phyloP scores from a whole-genome alignment of 2,113 vertebrate species.

The Chionodraco myersi region DNA sequence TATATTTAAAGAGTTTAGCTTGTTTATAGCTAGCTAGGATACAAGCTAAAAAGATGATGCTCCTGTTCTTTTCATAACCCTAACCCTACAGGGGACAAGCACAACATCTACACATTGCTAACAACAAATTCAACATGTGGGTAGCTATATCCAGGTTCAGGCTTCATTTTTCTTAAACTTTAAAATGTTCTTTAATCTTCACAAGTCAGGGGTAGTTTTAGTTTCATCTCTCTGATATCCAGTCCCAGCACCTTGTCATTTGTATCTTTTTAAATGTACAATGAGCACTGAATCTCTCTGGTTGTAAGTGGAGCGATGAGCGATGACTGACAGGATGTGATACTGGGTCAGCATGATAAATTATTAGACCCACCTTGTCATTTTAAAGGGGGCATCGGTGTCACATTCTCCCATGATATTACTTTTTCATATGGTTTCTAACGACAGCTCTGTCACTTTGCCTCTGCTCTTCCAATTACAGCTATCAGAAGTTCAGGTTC shows the following conservation, averaged over 20 bases:
- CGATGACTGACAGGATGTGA: constrained; percentile 35
- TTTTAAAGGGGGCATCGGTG: constrained; percentile 22
- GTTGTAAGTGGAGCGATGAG: constrained; percentile 8
- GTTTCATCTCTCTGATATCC: not conserved
- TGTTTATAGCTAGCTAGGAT: not conserved
- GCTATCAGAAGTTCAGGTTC: constrained; percentile 31
- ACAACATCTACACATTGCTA: no score
- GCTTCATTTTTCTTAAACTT: no score
- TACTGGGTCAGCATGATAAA: constrained; percentile 43
- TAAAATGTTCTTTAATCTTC: not conserved
- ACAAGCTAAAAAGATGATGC: not conserved
- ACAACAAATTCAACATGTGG: no score
- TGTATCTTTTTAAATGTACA: constrained; percentile 5
- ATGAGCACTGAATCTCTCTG: constrained; percentile 4
- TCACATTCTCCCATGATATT: not conserved
- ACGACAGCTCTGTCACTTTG: constrained; percentile 4
- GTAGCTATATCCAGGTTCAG: no score
- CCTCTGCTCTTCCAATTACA: constrained; percentile 10
- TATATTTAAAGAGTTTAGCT: not conserved
- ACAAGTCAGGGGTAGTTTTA: not conserved
- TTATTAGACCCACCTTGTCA: constrained; percentile 26
- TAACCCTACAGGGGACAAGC: no score
- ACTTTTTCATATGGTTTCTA: constrained; percentile 9
- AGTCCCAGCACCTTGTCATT: not conserved
- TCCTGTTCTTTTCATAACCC: not conserved